Percentiles rank a stretch among this genome's conserved stretches.
Evolutionary conservation across 2,113 vertebrate species (phyloP).

Genomic region (Pithys albifrons): DNA sequence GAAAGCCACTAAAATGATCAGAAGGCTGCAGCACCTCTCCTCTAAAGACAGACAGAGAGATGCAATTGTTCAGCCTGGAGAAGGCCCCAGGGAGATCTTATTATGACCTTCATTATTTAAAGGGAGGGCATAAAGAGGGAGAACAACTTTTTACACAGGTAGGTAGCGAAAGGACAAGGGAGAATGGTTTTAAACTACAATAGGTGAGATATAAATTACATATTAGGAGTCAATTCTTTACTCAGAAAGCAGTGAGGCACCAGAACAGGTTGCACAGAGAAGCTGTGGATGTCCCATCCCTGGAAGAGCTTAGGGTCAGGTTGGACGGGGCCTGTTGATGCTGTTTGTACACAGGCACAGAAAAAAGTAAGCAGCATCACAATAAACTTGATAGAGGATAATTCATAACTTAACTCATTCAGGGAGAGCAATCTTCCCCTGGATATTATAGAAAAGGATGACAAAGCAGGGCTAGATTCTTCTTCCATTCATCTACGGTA

Average conservation of each 20-base stretch:
- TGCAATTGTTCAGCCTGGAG: neutral
- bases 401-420: neutral
- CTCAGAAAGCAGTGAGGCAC: neutral
- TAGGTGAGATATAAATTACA: neutral
- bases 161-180: neutral
- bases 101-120: accelerated
- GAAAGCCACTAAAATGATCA: neutral
- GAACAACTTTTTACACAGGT: neutral
- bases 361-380: neutral
- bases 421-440: neutral
- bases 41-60: neutral
- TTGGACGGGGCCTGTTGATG: neutral
- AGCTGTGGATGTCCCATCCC: accelerated
- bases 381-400: neutral
- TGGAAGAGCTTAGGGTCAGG: neutral
- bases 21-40: neutral
- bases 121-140: neutral
- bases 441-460: neutral
- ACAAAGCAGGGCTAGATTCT: neutral
- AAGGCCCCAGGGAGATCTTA: neutral
- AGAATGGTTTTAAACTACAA: neutral
- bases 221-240: neutral
- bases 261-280: neutral
- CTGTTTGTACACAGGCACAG: neutral
- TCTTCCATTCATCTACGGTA: neutral